Evolutionary conservation across 2,888 invertebrate species (phyloP), one percentile per base, ranked within the genome.

Genomic region (Thumatha senex): DNA sequence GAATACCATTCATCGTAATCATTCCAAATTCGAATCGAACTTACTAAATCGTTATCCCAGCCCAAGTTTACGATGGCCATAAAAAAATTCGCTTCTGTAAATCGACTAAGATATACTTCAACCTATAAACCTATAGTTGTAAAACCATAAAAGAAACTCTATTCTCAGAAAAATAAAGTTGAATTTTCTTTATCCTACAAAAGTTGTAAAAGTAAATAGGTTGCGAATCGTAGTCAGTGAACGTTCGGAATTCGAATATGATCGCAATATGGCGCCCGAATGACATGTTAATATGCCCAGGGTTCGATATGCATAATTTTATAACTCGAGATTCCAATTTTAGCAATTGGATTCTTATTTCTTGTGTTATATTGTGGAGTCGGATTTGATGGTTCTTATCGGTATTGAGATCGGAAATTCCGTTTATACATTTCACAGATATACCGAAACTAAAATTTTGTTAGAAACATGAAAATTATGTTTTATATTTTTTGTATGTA

Each of bases 281-380:
- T 89, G 89, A 89, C 88, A 89, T 89, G 89, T 89, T 89, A 89
- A 89, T 89, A 89, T 74, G 84, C 70, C 68, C 63, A 52, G 83
- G 80, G 73, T 68, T 70, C 84, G 84, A 84, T 86, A 89, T 88
- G 85, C 86, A 89, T 89, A 88, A 89, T 89, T 85, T 87, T 86
- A 86, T 87, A 70, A 69, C 70, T 64, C 54, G 54, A 55, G 50
- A 57, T 60, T 72, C 63, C 64, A 65, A 73, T 72, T 77, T 78
- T 70, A 63, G 60, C 56, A 11, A 36, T 56, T 45, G 40, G 42
- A 35, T 55, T 58, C 58, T 59, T 67, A 64, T 67, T 67, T 52
- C 56, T 52, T 55, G 39, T 59, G 55, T 56, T 61, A 54, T 48
- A 35, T 42, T 41, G 35, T 29, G 29, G 12, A 43, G 36, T 48